Conservation (phyloP, 2,113 vertebrate species). For the Sigmodon hispidus region DNA sequence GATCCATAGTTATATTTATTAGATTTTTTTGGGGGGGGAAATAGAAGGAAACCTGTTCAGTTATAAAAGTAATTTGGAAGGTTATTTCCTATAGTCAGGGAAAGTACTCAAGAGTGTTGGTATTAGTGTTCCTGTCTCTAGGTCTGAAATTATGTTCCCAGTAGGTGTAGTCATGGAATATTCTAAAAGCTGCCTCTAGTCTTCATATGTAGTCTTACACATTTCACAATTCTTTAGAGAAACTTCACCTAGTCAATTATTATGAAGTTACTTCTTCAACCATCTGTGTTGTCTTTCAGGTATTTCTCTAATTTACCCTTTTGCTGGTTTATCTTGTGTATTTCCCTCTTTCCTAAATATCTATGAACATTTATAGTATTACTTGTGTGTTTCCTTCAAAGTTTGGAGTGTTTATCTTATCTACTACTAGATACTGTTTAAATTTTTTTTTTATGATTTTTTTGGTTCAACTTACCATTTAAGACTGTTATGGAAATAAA, state of each 20-base stretch:
- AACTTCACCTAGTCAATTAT: background rate
- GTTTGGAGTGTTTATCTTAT: background rate
- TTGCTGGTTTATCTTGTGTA: background rate
- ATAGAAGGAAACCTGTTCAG: background rate
- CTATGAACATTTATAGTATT: background rate
- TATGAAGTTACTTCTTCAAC: background rate
- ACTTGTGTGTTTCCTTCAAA: background rate
- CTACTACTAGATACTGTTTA: constrained; percentile 2
- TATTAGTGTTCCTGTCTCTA: background rate
- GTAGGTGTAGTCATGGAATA: background rate
- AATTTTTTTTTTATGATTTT: background rate
- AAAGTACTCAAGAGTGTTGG: background rate
- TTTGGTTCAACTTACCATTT: background rate
- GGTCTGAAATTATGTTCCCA: background rate
- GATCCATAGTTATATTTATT: background rate
- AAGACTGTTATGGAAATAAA: background rate
- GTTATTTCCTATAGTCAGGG: background rate
- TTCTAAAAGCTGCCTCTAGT: background rate
- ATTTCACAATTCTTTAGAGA: background rate
- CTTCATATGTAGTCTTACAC: background rate
- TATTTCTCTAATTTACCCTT: background rate
- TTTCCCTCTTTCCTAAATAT: background rate
- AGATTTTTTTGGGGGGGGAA: background rate
- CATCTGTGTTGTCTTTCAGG: background rate
- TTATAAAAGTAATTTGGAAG: background rate